Base-by-base conservation (phyloP, 2,797 vertebrate species). In the Eptatretus atami region DNA sequence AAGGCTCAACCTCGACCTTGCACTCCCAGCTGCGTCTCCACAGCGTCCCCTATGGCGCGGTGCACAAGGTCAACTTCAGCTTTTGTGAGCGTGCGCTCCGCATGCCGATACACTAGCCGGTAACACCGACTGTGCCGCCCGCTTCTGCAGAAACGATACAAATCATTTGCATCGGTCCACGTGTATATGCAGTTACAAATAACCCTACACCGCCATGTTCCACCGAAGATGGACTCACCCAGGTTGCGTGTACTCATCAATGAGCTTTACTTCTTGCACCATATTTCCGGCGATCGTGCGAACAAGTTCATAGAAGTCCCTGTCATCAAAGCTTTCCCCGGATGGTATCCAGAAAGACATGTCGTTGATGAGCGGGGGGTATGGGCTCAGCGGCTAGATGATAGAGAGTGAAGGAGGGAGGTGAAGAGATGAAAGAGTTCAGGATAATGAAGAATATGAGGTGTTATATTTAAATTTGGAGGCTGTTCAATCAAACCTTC, bases 331-430 rank as follows among this genome's bases (percentile, higher is more conserved):
- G 12, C 71, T 72, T 64, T 75, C 76, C 2, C 73, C 69, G n/a
- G 88, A 84, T 24, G 57, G 57, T 64, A 96, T 73, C 88, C 90
- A 96, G 73, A 96, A 95, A 61, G 86, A 87, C 71, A 96, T 86
- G 75, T 94, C 82, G n/a, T 92, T 94, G 70, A 74, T 72, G 68
- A 92, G 72, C 8, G 82, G 75, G 0, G 86, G 88, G 13, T 81
- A 88, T 69, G 77, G 88, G 75, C 88, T 94, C 68, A 94, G 75
- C 10, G 76, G 71, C 88, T 96, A 67, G 67, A 63, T 69, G 68
- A 66, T 15, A 69, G 66, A 52, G 60, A 53, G 44, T 65, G 63
- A 66, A 12, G 15, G 6, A 44, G 31, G 31, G 31, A 61, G 15
- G 57, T 24, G 24, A 24, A 61, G 57, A 61, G 15, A 24, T 61